phyloP scores from a whole-genome alignment of 1,140 invertebrate genomes.

The Leptopilina clavipes region DNA sequence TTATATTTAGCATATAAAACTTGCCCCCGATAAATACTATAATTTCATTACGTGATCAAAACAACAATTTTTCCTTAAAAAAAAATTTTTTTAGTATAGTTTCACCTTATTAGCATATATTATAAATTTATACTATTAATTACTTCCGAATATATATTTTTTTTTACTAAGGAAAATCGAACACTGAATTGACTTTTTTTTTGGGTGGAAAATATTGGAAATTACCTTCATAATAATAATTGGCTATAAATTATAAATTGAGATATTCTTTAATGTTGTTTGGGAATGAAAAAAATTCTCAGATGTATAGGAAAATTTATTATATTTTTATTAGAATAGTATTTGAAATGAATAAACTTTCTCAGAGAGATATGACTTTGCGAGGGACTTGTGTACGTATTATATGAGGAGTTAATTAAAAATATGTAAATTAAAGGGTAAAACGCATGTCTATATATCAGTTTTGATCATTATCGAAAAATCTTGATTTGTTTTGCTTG shows the following conservation, averaged over 20 bases:
- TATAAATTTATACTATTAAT: neutral
- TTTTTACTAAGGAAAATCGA: too few species aligned
- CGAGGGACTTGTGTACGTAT: neutral
- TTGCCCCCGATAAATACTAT: conserved; percentile 2
- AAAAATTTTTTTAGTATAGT: neutral
- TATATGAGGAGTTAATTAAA: conserved; percentile 6
- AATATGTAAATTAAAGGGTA: conserved; percentile 9
- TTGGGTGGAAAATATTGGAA: too few species aligned
- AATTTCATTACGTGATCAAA: conserved; percentile 20
- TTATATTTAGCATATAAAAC: neutral
- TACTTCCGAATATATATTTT: neutral
- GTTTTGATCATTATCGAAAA: conserved; percentile 15
- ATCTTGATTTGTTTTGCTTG: neutral
- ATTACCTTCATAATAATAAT: too few species aligned
- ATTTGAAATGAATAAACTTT: conserved; percentile 4
- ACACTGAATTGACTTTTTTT: too few species aligned
- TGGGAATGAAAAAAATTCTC: neutral
- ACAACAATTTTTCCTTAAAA: conserved; percentile 1
- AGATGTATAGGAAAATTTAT: neutral
- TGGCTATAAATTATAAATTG: too few species aligned
- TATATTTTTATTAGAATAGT: neutral
- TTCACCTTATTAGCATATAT: conserved; percentile 16
- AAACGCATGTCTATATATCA: conserved; percentile 1
- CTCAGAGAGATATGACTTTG: too few species aligned
- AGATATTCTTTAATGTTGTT: too few species aligned